These are phyloP conservation scores for Cheilosia pagana DNA, from an alignment of 2,888 invertebrate genomes.

Conservation along the genomic window DNA sequence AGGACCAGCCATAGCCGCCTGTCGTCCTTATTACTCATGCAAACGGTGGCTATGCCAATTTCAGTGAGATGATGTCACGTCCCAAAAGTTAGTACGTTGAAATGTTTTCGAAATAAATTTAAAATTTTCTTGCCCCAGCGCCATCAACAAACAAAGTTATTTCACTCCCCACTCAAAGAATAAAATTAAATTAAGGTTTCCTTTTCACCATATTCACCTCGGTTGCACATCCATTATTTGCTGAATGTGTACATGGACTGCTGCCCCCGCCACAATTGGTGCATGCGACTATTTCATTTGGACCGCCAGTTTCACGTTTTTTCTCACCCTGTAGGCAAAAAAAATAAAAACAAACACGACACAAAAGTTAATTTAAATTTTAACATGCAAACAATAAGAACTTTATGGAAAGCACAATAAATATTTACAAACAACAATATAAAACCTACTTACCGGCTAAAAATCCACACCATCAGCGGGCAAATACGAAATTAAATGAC, in stretches of 20 bases:
- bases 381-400: constrained; percentile 30
- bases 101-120: constrained; percentile 29
- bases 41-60: not conserved
- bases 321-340: constrained; percentile 88
- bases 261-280: constrained; percentile 90
- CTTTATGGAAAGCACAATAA: constrained; percentile 23
- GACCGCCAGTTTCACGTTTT: constrained; percentile 91
- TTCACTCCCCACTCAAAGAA: not conserved
- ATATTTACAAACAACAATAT: constrained; percentile 32
- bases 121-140: not conserved
- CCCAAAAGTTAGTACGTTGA: constrained; percentile 17
- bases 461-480: constrained; percentile 60
- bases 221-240: constrained; percentile 93
- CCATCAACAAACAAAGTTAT: not conserved
- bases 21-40: constrained; percentile 30
- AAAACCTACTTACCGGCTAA: constrained; percentile 69
- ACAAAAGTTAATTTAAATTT: constrained; percentile 3
- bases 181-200: constrained; percentile 9
- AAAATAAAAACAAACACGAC: not conserved
- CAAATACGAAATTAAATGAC: constrained; percentile 69
- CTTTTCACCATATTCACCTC: constrained; percentile 86
- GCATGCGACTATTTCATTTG: constrained; percentile 93
- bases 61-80: constrained; percentile 38
- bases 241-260: constrained; percentile 93
- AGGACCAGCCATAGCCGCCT: constrained; percentile 4